phyloP scores from a whole-genome alignment of 2,797 vertebrate genomes.

The Cossypha caffra region DNA sequence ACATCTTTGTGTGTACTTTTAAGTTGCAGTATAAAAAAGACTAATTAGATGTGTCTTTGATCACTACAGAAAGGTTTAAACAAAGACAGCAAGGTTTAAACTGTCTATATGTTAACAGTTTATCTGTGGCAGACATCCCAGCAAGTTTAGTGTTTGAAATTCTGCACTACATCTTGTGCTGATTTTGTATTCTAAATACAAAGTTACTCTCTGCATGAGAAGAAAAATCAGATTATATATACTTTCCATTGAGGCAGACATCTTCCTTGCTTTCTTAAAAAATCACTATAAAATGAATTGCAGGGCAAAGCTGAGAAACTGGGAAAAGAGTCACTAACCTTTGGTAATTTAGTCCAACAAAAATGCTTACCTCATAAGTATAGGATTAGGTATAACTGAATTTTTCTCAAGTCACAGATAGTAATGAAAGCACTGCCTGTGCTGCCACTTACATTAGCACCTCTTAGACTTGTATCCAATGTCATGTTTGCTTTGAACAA shows the following conservation, averaged over 20 bases:
- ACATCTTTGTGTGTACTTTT: background rate
- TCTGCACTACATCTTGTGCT: constrained; percentile 54
- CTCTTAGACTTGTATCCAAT: background rate
- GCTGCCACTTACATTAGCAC: background rate
- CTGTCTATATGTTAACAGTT: background rate
- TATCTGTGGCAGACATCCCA: constrained; percentile 8
- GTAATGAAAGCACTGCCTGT: background rate
- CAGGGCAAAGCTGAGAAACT: background rate
- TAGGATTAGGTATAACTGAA: background rate
- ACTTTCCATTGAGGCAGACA: constrained; percentile 9
- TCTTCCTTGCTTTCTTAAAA: background rate
- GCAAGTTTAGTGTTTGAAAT: constrained; percentile 59
- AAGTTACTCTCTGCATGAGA: constrained; percentile 58
- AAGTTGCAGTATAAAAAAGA: background rate
- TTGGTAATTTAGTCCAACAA: background rate
- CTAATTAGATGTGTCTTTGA: constrained; percentile 28
- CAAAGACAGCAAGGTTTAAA: background rate
- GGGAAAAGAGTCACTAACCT: background rate
- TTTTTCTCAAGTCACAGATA: background rate
- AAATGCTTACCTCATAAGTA: background rate
- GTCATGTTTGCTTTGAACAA: background rate
- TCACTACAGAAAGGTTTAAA: constrained; percentile 30
- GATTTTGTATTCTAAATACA: constrained; percentile 62
- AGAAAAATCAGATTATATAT: constrained; percentile 49
- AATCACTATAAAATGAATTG: background rate